Conservation (phyloP, 2,113 vertebrate genomes). For the Chrysemys picta region DNA sequence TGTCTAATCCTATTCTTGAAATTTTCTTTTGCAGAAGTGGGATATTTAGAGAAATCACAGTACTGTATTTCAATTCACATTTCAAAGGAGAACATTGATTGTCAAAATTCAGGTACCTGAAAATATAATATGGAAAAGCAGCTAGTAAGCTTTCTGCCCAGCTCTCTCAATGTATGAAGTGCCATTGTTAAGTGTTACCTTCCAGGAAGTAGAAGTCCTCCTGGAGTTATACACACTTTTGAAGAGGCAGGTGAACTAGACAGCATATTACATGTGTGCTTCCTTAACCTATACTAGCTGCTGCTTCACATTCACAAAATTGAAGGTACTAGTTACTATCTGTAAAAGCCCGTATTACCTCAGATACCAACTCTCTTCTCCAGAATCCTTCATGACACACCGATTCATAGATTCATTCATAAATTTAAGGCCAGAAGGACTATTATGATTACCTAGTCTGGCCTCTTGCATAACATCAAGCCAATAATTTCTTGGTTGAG, state of each 20-base stretch:
- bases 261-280: neutral
- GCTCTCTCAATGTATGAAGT: neutral
- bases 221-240: neutral
- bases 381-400: neutral
- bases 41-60: conserved; percentile 4
- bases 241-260: neutral
- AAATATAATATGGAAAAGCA: neutral
- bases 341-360: neutral
- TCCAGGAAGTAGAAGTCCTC: neutral
- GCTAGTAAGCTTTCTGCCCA: neutral
- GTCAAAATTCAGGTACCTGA: neutral
- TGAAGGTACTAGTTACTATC: neutral
- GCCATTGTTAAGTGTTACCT: neutral
- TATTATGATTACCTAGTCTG: neutral
- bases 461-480: neutral
- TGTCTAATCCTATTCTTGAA: neutral
- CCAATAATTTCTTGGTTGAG: neutral
- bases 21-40: neutral
- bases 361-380: neutral
- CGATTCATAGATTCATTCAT: neutral
- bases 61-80: neutral
- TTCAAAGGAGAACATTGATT: neutral
- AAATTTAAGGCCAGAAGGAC: neutral
- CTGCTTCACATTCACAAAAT: neutral
- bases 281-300: neutral